These are phyloP conservation scores for Unio pictorum DNA, from an alignment of 2,888 invertebrate species.

Conservation along the genomic window DNA sequence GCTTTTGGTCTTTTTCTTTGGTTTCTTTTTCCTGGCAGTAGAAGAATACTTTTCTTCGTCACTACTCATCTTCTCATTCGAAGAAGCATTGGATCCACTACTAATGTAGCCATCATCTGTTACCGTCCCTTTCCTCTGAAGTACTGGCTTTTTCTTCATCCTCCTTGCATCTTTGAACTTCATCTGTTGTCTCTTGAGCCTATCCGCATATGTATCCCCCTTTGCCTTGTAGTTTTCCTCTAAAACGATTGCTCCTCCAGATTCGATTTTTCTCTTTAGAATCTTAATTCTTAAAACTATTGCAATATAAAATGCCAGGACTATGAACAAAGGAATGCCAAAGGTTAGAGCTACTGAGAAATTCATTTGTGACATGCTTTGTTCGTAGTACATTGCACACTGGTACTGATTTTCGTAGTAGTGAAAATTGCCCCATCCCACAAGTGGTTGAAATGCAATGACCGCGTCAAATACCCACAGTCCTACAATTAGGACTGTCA, in stretches of 20 bases:
- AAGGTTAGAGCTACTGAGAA: conserved; percentile 44
- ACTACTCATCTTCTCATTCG: not conserved
- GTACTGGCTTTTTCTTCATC: conserved; percentile 25
- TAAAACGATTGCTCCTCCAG: conserved; percentile 38
- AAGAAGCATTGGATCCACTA: not conserved
- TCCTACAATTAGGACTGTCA: conserved; percentile 32
- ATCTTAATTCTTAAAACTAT: conserved; percentile 31
- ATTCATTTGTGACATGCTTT: conserved; percentile 40
- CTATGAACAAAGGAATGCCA: conserved; percentile 38
- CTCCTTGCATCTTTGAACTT: conserved; percentile 43
- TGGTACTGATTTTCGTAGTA: conserved; percentile 47
- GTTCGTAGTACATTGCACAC: conserved; percentile 43
- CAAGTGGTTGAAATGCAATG: conserved; percentile 44
- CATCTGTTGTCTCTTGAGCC: conserved; percentile 37
- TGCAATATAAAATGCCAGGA: conserved; percentile 30
- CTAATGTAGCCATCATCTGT: conserved; percentile 8
- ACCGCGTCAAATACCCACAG: conserved; percentile 46
- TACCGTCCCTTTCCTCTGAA: conserved; percentile 28
- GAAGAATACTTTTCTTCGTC: not conserved
- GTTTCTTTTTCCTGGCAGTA: not conserved
- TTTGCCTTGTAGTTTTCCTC: conserved; percentile 33
- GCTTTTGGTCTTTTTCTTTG: not conserved
- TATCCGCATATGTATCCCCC: conserved; percentile 47
- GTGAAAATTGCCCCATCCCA: conserved; percentile 45
- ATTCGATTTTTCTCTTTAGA: conserved; percentile 21